Conservation (phyloP, 2,797 vertebrate genomes). For the Pantherophis vulpinus region DNA sequence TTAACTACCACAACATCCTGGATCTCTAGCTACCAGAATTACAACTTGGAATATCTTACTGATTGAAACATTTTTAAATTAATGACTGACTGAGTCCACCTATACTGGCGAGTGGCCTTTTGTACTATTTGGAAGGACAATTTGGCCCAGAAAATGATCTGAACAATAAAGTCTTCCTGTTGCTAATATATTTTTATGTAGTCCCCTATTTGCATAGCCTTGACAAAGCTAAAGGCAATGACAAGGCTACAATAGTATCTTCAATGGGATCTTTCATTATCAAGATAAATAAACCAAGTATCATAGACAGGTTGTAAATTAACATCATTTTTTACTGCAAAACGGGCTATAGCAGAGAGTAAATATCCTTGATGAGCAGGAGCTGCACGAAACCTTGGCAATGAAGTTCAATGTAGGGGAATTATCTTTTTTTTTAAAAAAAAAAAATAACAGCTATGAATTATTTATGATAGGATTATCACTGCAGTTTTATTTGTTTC, state of each 20-base stretch:
- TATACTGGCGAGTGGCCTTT: background rate
- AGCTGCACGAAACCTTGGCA: background rate
- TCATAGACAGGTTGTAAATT: background rate
- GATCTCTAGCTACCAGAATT: background rate
- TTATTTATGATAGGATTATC: background rate
- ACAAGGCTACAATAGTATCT: background rate
- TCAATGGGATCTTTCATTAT: background rate
- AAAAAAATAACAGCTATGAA: background rate
- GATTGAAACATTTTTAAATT: background rate
- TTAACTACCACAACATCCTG: background rate
- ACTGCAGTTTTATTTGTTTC: background rate
- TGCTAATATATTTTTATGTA: background rate
- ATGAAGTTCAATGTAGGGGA: background rate
- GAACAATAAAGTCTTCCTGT: background rate
- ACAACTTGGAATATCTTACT: background rate
- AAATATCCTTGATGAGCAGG: background rate
- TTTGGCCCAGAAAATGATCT: background rate
- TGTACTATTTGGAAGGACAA: background rate
- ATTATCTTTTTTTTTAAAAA: background rate
- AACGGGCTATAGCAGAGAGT: background rate
- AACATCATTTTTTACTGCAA: background rate
- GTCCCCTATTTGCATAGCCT: background rate
- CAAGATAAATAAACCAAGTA: background rate
- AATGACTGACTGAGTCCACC: background rate
- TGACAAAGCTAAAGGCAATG: conserved; percentile 48